Conservation (phyloP, 2,113 vertebrate species). For the Gallinago undulata region DNA sequence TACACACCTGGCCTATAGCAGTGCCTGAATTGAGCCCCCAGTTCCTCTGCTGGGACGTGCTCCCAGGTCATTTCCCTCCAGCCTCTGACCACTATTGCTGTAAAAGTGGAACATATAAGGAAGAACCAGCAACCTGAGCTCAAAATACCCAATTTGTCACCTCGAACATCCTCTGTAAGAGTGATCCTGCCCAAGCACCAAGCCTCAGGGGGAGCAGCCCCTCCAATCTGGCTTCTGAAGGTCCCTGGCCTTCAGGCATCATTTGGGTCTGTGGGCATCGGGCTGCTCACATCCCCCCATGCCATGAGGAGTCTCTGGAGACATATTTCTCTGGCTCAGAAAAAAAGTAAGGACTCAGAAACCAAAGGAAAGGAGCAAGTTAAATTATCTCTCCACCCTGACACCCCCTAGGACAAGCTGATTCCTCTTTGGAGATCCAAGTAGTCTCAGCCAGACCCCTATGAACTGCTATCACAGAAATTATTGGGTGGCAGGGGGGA, state of each 20-base stretch:
- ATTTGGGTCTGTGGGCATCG: background rate
- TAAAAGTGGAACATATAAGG: background rate
- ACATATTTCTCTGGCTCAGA: background rate
- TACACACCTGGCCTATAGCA: background rate
- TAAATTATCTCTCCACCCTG: background rate
- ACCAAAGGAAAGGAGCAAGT: background rate
- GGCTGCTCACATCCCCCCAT: background rate
- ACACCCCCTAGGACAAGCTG: background rate
- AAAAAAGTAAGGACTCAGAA: background rate
- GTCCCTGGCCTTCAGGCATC: background rate
- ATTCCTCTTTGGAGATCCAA: background rate
- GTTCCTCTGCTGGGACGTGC: background rate
- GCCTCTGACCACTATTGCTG: background rate
- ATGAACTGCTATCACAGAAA: background rate
- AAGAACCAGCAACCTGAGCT: background rate
- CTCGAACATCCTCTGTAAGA: background rate
- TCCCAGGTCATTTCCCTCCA: background rate
- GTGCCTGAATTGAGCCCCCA: background rate
- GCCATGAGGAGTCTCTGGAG: background rate
- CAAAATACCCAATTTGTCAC: background rate
- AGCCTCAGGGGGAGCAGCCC: background rate
- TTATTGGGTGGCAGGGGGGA: fast-evolving
- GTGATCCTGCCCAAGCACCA: background rate
- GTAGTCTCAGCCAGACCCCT: background rate
- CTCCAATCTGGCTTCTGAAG: background rate